A percentile compares a stretch with the other conserved stretches of the same genome.
These are phyloP conservation scores for Hydrochoerus hydrochaeris DNA, from an alignment of 2,113 vertebrate species.

Conservation along the genomic window DNA sequence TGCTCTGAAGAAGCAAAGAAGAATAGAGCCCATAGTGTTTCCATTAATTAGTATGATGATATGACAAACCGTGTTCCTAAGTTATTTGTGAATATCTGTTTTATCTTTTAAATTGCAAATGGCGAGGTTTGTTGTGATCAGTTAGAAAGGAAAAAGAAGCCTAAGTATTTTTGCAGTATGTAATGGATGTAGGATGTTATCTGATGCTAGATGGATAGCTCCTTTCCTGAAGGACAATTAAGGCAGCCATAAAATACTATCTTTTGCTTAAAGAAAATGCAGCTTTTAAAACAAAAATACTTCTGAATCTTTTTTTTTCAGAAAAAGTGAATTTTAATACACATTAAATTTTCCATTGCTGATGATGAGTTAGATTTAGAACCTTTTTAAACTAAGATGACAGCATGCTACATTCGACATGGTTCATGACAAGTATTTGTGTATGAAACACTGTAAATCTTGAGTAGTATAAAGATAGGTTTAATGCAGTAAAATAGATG, in stretches of 20 bases:
- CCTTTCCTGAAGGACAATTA: constrained; percentile 62
- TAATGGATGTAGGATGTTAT: constrained; percentile 71
- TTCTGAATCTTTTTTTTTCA: not conserved
- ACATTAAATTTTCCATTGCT: not conserved
- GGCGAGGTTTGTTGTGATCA: constrained; percentile 59
- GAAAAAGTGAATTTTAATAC: not conserved
- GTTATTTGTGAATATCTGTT: constrained; percentile 57
- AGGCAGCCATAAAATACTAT: constrained; percentile 65
- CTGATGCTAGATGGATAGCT: constrained; percentile 63
- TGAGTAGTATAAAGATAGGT: not conserved
- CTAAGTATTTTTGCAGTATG: constrained; percentile 69
- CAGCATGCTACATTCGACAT: not conserved
- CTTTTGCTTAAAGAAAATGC: constrained; percentile 74
- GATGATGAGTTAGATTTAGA: not conserved
- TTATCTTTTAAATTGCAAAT: constrained; percentile 62
- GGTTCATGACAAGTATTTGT: not conserved
- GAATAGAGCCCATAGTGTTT: not conserved
- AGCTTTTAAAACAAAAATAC: constrained; percentile 34
- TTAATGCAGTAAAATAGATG: not conserved
- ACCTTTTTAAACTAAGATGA: constrained; percentile 20
- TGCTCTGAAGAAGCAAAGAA: not conserved
- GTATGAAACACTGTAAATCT: not conserved
- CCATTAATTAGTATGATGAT: not conserved
- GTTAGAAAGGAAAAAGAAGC: constrained; percentile 64
- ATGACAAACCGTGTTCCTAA: constrained; percentile 33